Evolutionary conservation across 1,140 invertebrate species (phyloP).

Genomic region (Heliconius hermathena): DNA sequence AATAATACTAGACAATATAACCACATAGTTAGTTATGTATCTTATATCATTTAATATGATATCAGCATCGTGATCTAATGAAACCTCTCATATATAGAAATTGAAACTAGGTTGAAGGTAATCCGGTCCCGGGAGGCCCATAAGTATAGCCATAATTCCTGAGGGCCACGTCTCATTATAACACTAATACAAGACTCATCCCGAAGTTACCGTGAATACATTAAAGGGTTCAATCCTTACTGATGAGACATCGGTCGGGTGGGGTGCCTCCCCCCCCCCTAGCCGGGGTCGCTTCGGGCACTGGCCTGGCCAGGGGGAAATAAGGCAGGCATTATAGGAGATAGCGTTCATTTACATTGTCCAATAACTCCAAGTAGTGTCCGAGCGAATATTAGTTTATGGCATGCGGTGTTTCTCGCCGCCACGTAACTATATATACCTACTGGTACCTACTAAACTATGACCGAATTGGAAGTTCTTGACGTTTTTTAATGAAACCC

Average conservation of each 20-base stretch:
- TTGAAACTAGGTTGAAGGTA: conserved; percentile 74
- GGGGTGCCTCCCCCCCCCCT: conserved; percentile 43
- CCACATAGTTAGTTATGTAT: not conserved
- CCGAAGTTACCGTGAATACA: conserved; percentile 81
- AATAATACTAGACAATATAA: not conserved
- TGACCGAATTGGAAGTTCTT: conserved; percentile 12
- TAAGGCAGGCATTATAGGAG: conserved; percentile 79
- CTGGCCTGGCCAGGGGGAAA: conserved; percentile 71
- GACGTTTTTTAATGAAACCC: conserved; percentile 48
- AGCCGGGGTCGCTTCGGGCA: conserved; percentile 62
- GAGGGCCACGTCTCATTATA: conserved; percentile 80
- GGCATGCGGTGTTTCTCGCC: conserved; percentile 56
- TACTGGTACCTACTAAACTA: not conserved
- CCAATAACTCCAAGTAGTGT: conserved; percentile 81
- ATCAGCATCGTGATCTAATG: conserved; percentile 56
- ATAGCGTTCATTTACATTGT: conserved; percentile 81
- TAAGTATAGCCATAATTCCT: conserved; percentile 80
- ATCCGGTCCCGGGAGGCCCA: conserved; percentile 64
- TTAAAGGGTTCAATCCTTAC: conserved; percentile 81
- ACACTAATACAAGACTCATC: conserved; percentile 81
- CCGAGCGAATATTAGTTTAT: conserved; percentile 80
- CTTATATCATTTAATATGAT: conserved; percentile 44
- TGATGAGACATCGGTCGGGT: conserved; percentile 77
- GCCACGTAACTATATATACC: conserved; percentile 18
- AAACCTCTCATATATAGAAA: conserved; percentile 67